Base-by-base conservation (phyloP, 1,140 invertebrate genomes). In the Cyclina sinensis region DNA sequence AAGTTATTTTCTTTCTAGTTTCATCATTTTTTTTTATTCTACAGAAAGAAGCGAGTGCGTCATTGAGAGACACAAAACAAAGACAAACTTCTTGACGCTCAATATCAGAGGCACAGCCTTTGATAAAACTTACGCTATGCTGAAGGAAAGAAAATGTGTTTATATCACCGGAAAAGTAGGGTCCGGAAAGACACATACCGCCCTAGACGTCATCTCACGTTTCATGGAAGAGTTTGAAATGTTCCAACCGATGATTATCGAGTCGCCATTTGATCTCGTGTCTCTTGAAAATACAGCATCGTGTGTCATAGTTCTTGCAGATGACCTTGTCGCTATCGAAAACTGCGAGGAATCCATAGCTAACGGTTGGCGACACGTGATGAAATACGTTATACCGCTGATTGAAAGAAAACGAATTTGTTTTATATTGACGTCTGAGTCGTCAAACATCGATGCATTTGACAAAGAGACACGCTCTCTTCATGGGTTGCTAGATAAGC, bases 231-330 rank as follows among this genome's bases (percentile, higher is more conserved):
- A 82, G 11, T 21, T 51, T 18, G 16, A 57, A n/a, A 39, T 37
- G 9, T 82, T 24, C 37, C 37, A 39, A 39, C 80, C 80, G n/a
- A 4, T 65, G 21, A 82, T 82, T 5, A n/a, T 82, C 24, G 48
- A 57, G 32, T 43, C 80, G 2, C 54, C 80, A n/a, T 46, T 59
- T 35, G 54, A 59, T 0, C 24, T 82, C 21, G 21, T 18, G n/a
- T 18, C n/a, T 16, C 39, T 82, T 21, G 32, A 59, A 21, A 24
- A 62, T 37, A 32, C 80, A 27, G 32, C 57, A 5, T 18, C 59
- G 0, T 65, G 54, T 30, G 35, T 46, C 11, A 24, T 82, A 39
- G 54, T 82, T 37, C 46, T 39, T 21, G 59, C 57, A 1, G 80
- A 82, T 43, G 59, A 68, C n/a, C 43, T 57, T 21, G 16, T 82